phyloP scores from a whole-genome alignment of 2,888 invertebrate genomes.

The Sarcophaga carnaria region DNA sequence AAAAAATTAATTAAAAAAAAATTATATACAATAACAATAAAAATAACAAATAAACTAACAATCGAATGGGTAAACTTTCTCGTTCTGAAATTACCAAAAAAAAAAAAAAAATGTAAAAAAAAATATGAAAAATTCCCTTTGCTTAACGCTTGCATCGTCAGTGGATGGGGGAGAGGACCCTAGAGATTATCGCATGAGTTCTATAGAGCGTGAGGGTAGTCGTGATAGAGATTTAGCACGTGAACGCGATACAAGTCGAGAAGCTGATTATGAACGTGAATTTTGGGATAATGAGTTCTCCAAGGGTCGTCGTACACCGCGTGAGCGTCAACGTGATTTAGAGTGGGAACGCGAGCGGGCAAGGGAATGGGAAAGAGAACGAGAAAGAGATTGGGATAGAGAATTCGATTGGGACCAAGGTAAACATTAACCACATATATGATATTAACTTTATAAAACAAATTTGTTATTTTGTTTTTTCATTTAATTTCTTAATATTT shows the following conservation, averaged over 20 bases:
- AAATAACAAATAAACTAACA: slow-evolving; percentile 29
- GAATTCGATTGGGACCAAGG: slow-evolving; percentile 82
- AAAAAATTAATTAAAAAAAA: slow-evolving; percentile 24
- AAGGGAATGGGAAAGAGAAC: slow-evolving; percentile 81
- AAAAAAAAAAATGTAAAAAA: slow-evolving; percentile 9
- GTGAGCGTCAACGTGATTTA: slow-evolving; percentile 78
- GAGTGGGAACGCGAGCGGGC: slow-evolving; percentile 80
- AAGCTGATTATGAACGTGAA: slow-evolving; percentile 75
- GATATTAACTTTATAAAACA: slow-evolving; percentile 31
- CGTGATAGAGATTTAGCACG: slow-evolving; percentile 80
- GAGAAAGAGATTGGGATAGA: slow-evolving; percentile 81
- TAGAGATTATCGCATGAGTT: slow-evolving; percentile 85
- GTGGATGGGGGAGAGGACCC: slow-evolving; percentile 82
- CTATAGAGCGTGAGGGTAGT: slow-evolving; percentile 83
- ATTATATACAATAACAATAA: slow-evolving; percentile 33
- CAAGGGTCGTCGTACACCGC: slow-evolving; percentile 73
- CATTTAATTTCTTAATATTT: slow-evolving; percentile 29
- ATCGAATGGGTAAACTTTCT: slow-evolving; percentile 63
- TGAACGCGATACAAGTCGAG: slow-evolving; percentile 74
- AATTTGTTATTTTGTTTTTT: slow-evolving; percentile 36
- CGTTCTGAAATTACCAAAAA: slow-evolving; percentile 41
- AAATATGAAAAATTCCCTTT: slow-evolving; percentile 72
- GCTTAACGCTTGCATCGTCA: slow-evolving; percentile 78
- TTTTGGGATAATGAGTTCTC: slow-evolving; percentile 79
- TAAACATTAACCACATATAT: slow-evolving; percentile 72